phyloP scores from a whole-genome alignment of 2,797 vertebrate genomes.

The Phataginus tricuspis region DNA sequence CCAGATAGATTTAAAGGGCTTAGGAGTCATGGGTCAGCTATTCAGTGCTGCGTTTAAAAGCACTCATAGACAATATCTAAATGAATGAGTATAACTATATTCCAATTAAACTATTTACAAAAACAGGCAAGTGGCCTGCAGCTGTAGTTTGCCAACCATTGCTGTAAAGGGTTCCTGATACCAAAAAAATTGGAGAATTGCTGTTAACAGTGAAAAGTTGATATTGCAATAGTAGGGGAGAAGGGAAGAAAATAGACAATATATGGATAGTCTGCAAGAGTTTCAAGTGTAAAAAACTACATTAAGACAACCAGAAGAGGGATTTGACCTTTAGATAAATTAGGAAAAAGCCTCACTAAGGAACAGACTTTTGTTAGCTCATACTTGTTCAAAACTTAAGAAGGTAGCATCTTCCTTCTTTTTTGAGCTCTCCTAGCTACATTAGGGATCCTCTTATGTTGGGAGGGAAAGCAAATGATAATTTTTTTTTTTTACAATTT shows the following conservation, averaged over 20 bases:
- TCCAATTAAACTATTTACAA: neutral
- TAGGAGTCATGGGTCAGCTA: neutral
- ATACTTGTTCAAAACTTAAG: neutral
- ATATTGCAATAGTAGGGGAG: neutral
- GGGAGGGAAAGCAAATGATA: neutral
- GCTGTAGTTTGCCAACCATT: neutral
- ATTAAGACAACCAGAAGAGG: neutral
- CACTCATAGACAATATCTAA: neutral
- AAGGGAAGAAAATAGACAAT: neutral
- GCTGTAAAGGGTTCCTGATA: neutral
- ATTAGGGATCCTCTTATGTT: neutral
- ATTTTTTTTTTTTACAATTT: too few species aligned
- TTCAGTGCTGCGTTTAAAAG: neutral
- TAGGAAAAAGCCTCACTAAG: neutral
- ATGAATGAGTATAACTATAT: neutral
- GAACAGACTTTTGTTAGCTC: neutral
- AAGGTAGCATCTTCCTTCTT: neutral
- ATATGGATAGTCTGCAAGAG: neutral
- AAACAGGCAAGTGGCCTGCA: neutral
- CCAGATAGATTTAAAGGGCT: neutral
- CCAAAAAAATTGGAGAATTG: neutral
- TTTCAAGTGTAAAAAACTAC: neutral
- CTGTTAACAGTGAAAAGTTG: neutral
- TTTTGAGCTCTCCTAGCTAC: neutral
- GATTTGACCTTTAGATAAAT: neutral